Percentiles rank a stretch among this genome's conserved stretches.
Conservation (phyloP, 2,888 invertebrate species). For the Marronus borbonicus region DNA sequence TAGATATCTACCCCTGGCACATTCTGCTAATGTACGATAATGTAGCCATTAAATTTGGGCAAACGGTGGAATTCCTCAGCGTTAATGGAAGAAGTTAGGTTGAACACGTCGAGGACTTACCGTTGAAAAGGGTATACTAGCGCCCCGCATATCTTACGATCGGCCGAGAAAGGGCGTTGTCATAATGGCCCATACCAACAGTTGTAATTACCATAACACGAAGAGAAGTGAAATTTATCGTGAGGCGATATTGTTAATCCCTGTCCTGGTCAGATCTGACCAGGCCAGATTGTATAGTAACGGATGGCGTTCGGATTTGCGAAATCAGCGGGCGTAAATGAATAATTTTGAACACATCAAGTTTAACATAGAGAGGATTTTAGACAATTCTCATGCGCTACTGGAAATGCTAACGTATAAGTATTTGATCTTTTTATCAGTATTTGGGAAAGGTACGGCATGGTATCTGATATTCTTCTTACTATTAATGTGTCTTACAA, state of each 20-base stretch:
- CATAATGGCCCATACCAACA: constrained; percentile 11
- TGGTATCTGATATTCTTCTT: too few species aligned
- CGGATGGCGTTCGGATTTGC: too few species aligned
- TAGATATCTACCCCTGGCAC: too few species aligned
- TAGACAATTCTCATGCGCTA: too few species aligned
- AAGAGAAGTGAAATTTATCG: constrained; percentile 26
- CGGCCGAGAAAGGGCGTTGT: constrained; percentile 15
- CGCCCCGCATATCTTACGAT: constrained; percentile 28
- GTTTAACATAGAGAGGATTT: too few species aligned
- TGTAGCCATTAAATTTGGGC: constrained; percentile 26
- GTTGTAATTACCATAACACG: constrained; percentile 28
- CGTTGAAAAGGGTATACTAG: constrained; percentile 7
- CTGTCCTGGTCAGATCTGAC: not conserved
- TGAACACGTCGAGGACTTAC: constrained; percentile 10
- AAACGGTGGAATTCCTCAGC: constrained; percentile 17
- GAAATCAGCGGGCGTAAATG: too few species aligned
- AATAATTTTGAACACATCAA: too few species aligned
- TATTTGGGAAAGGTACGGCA: too few species aligned
- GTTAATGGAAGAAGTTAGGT: constrained; percentile 36
- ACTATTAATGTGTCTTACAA: too few species aligned
- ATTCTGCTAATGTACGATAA: constrained; percentile 32
- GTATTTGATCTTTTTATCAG: too few species aligned
- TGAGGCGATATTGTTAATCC: constrained; percentile 23
- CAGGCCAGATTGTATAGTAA: too few species aligned
- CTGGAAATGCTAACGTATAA: too few species aligned